Percentiles rank a stretch among this genome's conserved stretches.
phyloP scores from a whole-genome alignment of 2,113 vertebrate genomes.

The Hipposideros armiger region DNA sequence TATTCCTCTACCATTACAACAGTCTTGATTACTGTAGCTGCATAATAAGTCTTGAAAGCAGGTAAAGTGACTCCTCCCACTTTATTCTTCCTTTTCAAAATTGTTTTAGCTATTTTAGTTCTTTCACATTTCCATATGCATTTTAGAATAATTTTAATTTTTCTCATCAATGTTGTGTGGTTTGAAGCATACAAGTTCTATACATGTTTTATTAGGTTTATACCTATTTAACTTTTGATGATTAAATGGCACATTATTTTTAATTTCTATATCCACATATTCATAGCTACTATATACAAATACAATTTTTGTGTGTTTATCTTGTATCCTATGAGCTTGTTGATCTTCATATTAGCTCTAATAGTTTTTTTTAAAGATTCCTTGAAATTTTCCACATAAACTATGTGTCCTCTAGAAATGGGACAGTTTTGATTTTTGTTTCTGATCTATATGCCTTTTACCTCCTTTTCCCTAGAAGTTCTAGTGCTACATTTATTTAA shows the following conservation, averaged over 20 bases:
- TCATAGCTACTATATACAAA: not conserved
- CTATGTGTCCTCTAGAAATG: not conserved
- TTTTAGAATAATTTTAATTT: not conserved
- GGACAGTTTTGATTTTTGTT: not conserved
- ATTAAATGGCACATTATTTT: not conserved
- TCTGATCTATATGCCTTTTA: not conserved
- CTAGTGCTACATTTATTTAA: not conserved
- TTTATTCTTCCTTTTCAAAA: not conserved
- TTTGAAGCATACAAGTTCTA: not conserved
- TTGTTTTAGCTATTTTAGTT: not conserved
- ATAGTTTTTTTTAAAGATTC: not conserved
- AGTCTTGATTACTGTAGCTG: not conserved
- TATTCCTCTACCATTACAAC: not conserved
- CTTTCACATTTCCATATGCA: not conserved
- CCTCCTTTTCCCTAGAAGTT: not conserved
- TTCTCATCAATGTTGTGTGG: not conserved
- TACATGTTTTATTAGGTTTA: not conserved
- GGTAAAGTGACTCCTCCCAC: not conserved
- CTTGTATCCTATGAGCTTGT: not conserved
- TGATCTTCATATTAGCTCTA: not conserved
- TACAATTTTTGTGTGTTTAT: not conserved
- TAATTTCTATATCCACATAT: not conserved
- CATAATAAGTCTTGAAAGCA: not conserved
- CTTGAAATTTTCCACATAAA: not conserved
- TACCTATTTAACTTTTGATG: not conserved